phyloP scores from a whole-genome alignment of 2,797 vertebrate genomes.

The Cetoscarus ocellatus region DNA sequence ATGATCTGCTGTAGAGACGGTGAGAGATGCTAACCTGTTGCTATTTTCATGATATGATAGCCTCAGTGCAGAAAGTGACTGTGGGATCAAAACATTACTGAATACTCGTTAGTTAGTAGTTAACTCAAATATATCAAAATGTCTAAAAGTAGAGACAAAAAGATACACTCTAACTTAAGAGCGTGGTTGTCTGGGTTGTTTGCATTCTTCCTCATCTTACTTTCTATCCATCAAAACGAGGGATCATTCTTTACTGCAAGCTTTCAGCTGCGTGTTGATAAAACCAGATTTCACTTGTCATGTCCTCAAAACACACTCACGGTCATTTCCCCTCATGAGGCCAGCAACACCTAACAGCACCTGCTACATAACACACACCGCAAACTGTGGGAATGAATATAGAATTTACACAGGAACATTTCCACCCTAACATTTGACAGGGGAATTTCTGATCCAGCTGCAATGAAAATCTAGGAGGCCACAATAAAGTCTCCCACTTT shows the following conservation, averaged over 20 bases:
- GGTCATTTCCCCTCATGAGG: slow-evolving; percentile 45
- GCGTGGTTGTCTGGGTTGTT: background rate
- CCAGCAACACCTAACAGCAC: slow-evolving; percentile 70
- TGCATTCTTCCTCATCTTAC: slow-evolving; percentile 25
- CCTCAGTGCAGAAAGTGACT: too few relatives aligned
- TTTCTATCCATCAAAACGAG: slow-evolving; percentile 48
- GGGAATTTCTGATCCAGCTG: slow-evolving; percentile 63
- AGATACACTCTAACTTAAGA: slow-evolving; percentile 8
- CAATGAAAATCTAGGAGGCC: slow-evolving; percentile 40
- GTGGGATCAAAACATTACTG: too few relatives aligned
- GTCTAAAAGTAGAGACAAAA: slow-evolving; percentile 16
- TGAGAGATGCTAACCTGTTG: too few relatives aligned
- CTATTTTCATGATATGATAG: too few relatives aligned
- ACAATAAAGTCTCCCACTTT: slow-evolving; percentile 47
- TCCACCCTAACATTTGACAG: slow-evolving; percentile 42
- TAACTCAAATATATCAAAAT: too few relatives aligned
- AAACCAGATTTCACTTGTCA: slow-evolving; percentile 63
- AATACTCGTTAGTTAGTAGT: too few relatives aligned
- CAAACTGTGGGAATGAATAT: slow-evolving; percentile 48
- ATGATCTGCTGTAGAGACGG: too few relatives aligned
- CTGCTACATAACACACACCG: slow-evolving; percentile 60
- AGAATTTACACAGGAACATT: slow-evolving; percentile 35
- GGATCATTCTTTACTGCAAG: slow-evolving; percentile 8
- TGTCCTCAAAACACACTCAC: slow-evolving; percentile 65
- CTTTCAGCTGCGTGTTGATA: slow-evolving; percentile 21